Conservation (phyloP, 2,113 vertebrate species). For the Gallinago media region DNA sequence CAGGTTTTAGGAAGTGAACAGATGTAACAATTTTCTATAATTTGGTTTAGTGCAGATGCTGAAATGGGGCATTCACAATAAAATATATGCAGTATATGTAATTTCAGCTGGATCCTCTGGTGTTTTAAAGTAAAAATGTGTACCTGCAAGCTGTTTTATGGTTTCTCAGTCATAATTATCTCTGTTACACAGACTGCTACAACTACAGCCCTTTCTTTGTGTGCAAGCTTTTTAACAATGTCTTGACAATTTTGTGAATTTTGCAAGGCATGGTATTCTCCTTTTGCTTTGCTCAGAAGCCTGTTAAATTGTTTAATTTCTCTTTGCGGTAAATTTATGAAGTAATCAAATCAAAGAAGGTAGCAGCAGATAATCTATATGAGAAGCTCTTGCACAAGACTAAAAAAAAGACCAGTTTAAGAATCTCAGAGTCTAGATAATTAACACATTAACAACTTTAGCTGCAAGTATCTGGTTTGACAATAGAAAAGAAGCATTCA, state of each 20-base stretch:
- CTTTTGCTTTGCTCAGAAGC: slow-evolving; percentile 59
- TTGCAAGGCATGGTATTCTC: slow-evolving; percentile 65
- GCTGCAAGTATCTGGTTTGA: not conserved
- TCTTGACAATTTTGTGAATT: slow-evolving; percentile 68
- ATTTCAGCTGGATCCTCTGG: slow-evolving; percentile 80
- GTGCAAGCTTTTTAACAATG: slow-evolving; percentile 74
- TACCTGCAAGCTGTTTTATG: slow-evolving; percentile 86
- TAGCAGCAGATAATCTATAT: slow-evolving; percentile 45
- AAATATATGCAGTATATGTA: slow-evolving; percentile 80
- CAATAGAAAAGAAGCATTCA: slow-evolving; percentile 32
- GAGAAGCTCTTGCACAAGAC: slow-evolving; percentile 29
- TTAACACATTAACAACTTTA: slow-evolving; percentile 54
- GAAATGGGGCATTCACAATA: slow-evolving; percentile 77
- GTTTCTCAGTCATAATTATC: slow-evolving; percentile 80
- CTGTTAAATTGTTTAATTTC: slow-evolving; percentile 72
- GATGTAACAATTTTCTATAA: slow-evolving; percentile 80
- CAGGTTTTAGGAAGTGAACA: slow-evolving; percentile 77
- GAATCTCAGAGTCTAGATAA: slow-evolving; percentile 53
- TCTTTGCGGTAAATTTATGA: slow-evolving; percentile 66
- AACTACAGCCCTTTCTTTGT: slow-evolving; percentile 69
- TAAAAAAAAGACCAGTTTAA: slow-evolving; percentile 41
- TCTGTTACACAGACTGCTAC: slow-evolving; percentile 81
- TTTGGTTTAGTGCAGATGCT: slow-evolving; percentile 80
- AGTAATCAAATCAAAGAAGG: slow-evolving; percentile 61
- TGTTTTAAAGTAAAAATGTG: slow-evolving; percentile 82